phyloP scores from a whole-genome alignment of 2,113 vertebrate genomes.

The Lontra canadensis region DNA sequence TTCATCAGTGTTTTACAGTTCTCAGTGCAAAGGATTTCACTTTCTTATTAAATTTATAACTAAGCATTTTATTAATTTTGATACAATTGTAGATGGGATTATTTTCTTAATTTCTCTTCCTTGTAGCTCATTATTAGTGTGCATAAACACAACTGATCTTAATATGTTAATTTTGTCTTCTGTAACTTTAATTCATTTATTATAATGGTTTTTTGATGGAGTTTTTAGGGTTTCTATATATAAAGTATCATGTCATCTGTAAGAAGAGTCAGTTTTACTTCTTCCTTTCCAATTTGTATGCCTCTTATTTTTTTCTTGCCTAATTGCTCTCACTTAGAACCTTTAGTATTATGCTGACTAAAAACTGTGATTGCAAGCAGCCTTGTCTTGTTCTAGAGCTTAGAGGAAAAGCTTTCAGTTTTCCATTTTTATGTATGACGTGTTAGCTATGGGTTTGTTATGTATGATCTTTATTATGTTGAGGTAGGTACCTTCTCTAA shows the following conservation, averaged over 20 bases:
- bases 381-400: not conserved
- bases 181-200: too few relatives aligned
- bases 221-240: not conserved
- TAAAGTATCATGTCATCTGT: not conserved
- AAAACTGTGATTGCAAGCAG: not conserved
- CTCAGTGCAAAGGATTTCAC: not conserved
- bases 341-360: not conserved
- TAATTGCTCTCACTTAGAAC: not conserved
- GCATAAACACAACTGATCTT: not conserved
- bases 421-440: not conserved
- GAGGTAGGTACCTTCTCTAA: not conserved
- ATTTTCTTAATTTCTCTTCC: not conserved
- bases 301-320: not conserved
- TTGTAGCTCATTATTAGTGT: not conserved
- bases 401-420: not conserved
- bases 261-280: not conserved
- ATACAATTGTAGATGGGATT: not conserved
- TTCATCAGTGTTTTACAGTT: not conserved
- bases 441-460: not conserved
- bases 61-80: not conserved
- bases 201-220: not conserved
- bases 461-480: not conserved
- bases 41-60: not conserved
- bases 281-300: not conserved
- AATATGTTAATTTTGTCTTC: too few relatives aligned